Percentiles rank a stretch among this genome's conserved stretches.
Conservation (phyloP, 2,888 invertebrate species). For the Cybosia mesomella region DNA sequence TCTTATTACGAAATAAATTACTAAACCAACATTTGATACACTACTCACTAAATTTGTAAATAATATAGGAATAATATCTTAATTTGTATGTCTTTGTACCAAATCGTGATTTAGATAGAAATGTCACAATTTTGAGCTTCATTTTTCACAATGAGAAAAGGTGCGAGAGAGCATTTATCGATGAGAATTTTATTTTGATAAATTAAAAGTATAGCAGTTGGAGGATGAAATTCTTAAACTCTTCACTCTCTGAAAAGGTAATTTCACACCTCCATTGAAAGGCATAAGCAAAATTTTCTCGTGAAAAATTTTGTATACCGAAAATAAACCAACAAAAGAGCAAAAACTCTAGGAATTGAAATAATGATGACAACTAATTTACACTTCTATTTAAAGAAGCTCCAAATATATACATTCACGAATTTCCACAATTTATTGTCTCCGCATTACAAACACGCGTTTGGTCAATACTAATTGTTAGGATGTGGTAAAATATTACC, state of each 20-base stretch:
- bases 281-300: slow-evolving; percentile 80
- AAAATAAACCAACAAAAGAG: neutral
- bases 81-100: slow-evolving; percentile 86
- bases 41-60: slow-evolving; percentile 77
- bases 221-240: slow-evolving; percentile 71
- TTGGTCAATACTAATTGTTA: slow-evolving; percentile 52
- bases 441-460: slow-evolving; percentile 48
- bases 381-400: slow-evolving; percentile 35
- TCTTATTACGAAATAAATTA: slow-evolving; percentile 81
- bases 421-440: slow-evolving; percentile 56
- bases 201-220: slow-evolving; percentile 33
- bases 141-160: slow-evolving; percentile 55
- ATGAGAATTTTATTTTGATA: slow-evolving; percentile 39
- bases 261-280: slow-evolving; percentile 65
- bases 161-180: slow-evolving; percentile 67
- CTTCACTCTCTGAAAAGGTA: slow-evolving; percentile 77
- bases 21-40: slow-evolving; percentile 66
- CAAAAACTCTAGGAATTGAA: slow-evolving; percentile 2
- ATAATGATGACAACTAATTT: slow-evolving; percentile 11
- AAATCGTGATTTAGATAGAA: slow-evolving; percentile 72
- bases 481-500: slow-evolving; percentile 48
- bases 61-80: slow-evolving; percentile 80
- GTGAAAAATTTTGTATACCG: slow-evolving; percentile 79
- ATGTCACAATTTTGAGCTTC: slow-evolving; percentile 66
- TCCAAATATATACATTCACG: slow-evolving; percentile 40